These are phyloP conservation scores for Ondatra zibethicus DNA, from an alignment of 2,113 vertebrate genomes.

Conservation along the genomic window DNA sequence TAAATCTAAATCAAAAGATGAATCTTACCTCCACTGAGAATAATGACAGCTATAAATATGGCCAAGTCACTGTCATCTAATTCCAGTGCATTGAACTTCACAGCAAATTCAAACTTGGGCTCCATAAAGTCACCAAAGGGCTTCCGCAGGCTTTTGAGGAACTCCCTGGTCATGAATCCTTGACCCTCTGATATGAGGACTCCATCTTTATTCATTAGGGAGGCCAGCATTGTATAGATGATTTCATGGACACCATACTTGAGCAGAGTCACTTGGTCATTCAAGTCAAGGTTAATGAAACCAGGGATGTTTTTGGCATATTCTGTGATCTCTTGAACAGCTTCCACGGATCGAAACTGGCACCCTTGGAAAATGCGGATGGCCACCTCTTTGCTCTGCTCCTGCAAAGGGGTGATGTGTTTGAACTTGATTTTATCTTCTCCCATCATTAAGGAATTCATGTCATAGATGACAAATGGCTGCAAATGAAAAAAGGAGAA, in stretches of 20 bases:
- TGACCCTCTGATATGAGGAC: conserved; percentile 97
- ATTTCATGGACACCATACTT: conserved; percentile 99
- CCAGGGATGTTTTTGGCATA: conserved; percentile 99
- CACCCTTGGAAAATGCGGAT: conserved; percentile 97
- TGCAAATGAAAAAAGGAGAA: conserved; percentile 80
- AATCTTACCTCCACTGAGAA: conserved; percentile 96
- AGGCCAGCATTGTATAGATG: conserved; percentile 96
- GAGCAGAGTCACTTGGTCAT: conserved; percentile 98
- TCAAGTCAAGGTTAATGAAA: conserved; percentile 95
- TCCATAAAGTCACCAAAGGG: conserved; percentile 99
- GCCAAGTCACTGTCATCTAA: conserved; percentile 99
- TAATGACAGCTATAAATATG: conserved; percentile 98
- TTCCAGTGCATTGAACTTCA: conserved; percentile 98
- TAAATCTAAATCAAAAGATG: neutral
- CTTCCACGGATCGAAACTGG: conserved; percentile 97
- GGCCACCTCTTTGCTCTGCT: conserved; percentile 93
- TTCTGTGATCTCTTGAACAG: conserved; percentile 97
- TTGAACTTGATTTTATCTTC: conserved; percentile 96
- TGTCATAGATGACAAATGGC: conserved; percentile 99
- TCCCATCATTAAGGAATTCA: conserved; percentile 97
- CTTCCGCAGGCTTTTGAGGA: conserved; percentile 98
- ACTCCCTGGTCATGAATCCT: conserved; percentile 99
- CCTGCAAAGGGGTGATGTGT: conserved; percentile 89
- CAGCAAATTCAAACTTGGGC: conserved; percentile 98
- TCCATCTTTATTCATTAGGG: conserved; percentile 99